Conservation (phyloP, 2,888 invertebrate genomes). For the Phalera bucephala region DNA sequence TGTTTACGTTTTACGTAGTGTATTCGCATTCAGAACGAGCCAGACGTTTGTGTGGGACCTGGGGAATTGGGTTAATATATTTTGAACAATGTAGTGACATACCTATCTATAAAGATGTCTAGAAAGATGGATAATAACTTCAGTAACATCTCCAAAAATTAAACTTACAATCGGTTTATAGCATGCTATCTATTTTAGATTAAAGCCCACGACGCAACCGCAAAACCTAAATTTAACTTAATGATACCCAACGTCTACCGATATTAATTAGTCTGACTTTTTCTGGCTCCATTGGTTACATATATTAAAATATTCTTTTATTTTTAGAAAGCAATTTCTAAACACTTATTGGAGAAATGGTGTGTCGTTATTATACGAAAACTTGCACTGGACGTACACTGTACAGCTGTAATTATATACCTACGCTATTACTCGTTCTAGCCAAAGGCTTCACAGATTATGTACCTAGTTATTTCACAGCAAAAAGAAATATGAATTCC, state of each 20-base stretch:
- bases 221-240: background rate
- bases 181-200: background rate
- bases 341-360: background rate
- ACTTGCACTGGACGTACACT: background rate
- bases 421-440: too few relatives aligned
- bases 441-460: too few relatives aligned
- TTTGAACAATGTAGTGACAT: too few relatives aligned
- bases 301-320: background rate
- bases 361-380: background rate
- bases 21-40: too few relatives aligned
- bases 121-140: too few relatives aligned
- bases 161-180: background rate
- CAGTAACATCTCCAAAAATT: background rate
- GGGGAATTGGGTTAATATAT: too few relatives aligned
- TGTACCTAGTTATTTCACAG: too few relatives aligned
- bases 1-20: too few relatives aligned
- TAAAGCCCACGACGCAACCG: background rate
- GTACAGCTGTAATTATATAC: background rate
- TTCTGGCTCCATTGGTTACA: background rate
- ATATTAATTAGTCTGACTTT: constrained; percentile 1
- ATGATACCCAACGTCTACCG: background rate
- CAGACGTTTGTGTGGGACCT: too few relatives aligned
- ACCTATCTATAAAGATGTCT: too few relatives aligned
- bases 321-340: background rate
- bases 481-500: too few relatives aligned